Evolutionary conservation across 2,797 vertebrate species (phyloP), one percentile per base, ranked within the genome.

Genomic region (Amphiprion clarkii): DNA sequence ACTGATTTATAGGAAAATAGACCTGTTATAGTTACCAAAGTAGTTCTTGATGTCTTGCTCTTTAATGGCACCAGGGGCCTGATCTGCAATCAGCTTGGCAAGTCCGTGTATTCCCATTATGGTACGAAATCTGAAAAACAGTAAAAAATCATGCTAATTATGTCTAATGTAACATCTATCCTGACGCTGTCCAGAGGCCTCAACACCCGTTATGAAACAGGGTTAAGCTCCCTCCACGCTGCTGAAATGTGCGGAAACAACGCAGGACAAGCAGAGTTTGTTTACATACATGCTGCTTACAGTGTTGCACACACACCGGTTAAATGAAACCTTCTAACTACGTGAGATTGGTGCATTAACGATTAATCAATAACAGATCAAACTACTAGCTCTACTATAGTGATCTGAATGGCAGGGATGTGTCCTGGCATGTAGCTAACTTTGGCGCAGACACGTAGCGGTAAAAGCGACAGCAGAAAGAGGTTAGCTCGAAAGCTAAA

Each of bases 21-120:
- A 14, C 4, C 1, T 46, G n/a, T 5, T 3, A 39, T 13, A 19
- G 17, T 86, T 85, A 88, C 98, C 98, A 0, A 99, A 99, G 87
- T 96, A 99, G 76, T 94, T 95, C 92, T 98, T 99, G 71, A 99
- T 97, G 71, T 98, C 97, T 1, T 98, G 95, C 78, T 99, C 97
- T 78, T 96, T 96, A 76, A 99, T 97, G 83, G 97, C 97, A 1
- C 87, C 82, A 0, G 98, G 97, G 8, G 97, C 97, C 82, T 97
- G 96, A 0, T 99, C 97, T 0, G 97, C 97, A 0, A 99, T 98
- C 19, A 99, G 93, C 78, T 98, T 99, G 40, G 97, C 96, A 78
- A 99, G 94, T 57, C 98, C 98, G 49, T 98, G 98, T 88, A 99
- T 99, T 93, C 98, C 98, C 98, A 99, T 99, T 53, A 29, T 77